Percentiles rank a stretch among this genome's conserved stretches.
These are phyloP conservation scores for Bergia puertoricense DNA, from an alignment of 92 coral and sea anemone genomes.

Conservation along the genomic window DNA sequence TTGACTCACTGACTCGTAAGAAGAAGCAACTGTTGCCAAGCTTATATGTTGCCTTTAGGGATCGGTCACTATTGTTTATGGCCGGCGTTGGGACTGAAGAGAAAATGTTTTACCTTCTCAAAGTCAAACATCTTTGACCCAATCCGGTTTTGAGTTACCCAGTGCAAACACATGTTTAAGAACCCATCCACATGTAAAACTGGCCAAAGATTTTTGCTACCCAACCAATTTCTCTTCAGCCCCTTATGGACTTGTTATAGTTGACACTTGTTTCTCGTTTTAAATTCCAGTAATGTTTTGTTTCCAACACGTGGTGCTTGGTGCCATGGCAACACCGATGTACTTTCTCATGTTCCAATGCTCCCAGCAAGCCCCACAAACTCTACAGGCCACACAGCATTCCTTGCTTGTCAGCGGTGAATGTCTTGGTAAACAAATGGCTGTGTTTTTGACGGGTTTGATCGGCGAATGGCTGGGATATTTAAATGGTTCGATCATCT, in stretches of 20 bases:
- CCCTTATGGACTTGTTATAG: not conserved
- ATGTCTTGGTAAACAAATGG: constrained; percentile 76
- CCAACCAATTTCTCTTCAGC: too few species aligned
- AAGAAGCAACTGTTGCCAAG: too few species aligned
- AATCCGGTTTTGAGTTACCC: too few species aligned
- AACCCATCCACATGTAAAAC: too few species aligned
- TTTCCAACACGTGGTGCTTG: constrained; percentile 74
- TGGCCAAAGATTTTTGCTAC: too few species aligned
- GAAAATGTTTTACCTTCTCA: too few species aligned
- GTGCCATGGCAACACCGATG: constrained; percentile 87
- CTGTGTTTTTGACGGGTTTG: constrained; percentile 77
- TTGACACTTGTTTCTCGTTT: not conserved
- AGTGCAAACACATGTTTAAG: too few species aligned
- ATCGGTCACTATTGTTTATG: too few species aligned
- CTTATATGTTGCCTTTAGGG: too few species aligned
- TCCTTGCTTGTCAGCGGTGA: constrained; percentile 84
- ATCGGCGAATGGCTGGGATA: constrained; percentile 80
- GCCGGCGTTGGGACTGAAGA: too few species aligned
- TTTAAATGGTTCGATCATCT: constrained; percentile 46
- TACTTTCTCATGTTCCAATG: constrained; percentile 71
- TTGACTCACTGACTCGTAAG: too few species aligned
- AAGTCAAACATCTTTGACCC: too few species aligned
- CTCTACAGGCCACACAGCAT: constrained; percentile 75
- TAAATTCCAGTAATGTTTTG: constrained; percentile 53
- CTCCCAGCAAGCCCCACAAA: constrained; percentile 69